Base-by-base conservation (phyloP, 2,113 vertebrate genomes). In the Thymallus thymallus region DNA sequence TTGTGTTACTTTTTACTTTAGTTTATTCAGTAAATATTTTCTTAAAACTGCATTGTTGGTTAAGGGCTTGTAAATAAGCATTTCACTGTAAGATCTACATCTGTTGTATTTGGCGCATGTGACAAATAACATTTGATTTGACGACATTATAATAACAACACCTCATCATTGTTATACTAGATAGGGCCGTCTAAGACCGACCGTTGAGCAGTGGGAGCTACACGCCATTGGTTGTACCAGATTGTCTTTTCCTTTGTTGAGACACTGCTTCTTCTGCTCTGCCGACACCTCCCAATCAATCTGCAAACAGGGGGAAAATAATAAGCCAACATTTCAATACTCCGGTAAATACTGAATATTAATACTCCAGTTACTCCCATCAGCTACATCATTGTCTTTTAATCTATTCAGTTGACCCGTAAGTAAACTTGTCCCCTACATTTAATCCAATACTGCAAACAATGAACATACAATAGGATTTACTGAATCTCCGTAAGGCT, bases 211-310 rank as follows among this genome's bases (percentile, higher is more conserved):
- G 46, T 0, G 22, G 6, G 16, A 0, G 14, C 23, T 66, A 55
- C 51, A 55, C 5, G 51, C 4, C 18, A 6, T 55, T 41, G 35
- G 48, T 64, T 22, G 45, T 94, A 99, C 98, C 96, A 96, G 92
- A 90, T 96, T 95, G 90, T 97, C 93, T 88, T 93, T 95, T 77
- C 96, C 97, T 93, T 99, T 99, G 83, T 90, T 94, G 62, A 95
- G 82, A 75, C 98, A 99, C 84, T 95, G 95, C 65, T 80, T 93
- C 87, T 91, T 96, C 90, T 95, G 96, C 74, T 95, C 94, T 0
- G 87, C 88, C 12, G 95, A 92, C 6, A 94, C 95, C 72, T 96
- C 93, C 98, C 98, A 99, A 72, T 83, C 91, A 81, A 99, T 96
- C 98, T 99, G 91, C 76, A 86, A 90, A 41, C 9, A 2, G 77